Evolutionary conservation across 2,113 vertebrate species (phyloP).

Genomic region (Paedocypris sp.): DNA sequence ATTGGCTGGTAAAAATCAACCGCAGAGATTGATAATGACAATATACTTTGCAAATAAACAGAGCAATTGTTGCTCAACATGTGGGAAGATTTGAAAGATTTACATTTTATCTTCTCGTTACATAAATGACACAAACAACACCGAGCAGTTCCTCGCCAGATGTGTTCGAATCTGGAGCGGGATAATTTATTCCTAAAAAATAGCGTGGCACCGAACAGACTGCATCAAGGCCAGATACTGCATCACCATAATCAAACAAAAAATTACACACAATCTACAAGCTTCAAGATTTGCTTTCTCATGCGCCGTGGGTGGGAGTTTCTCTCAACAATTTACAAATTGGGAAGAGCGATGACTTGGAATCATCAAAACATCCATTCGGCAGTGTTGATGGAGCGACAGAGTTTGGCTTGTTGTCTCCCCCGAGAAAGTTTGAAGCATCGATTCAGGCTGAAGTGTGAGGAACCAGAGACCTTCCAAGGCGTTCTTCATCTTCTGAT

Average conservation of each 20-base stretch:
- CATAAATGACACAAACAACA: too few relatives aligned
- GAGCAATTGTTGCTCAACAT: too few relatives aligned
- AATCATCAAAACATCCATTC: constrained; percentile 6
- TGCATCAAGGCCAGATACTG: too few relatives aligned
- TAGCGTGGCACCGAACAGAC: too few relatives aligned
- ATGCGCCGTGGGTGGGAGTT: constrained; percentile 11
- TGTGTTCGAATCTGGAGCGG: too few relatives aligned
- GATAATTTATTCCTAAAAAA: too few relatives aligned
- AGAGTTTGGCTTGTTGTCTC: neutral
- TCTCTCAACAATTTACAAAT: constrained; percentile 19
- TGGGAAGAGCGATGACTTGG: constrained; percentile 8
- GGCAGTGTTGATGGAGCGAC: constrained; percentile 9
- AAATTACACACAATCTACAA: neutral
- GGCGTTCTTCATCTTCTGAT: neutral
- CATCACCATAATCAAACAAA: neutral
- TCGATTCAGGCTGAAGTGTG: too few relatives aligned
- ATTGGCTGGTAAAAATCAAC: too few relatives aligned
- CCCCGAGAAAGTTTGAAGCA: constrained; percentile 7
- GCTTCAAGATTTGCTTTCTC: neutral
- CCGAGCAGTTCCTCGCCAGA: too few relatives aligned
- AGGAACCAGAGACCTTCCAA: too few relatives aligned
- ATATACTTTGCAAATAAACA: too few relatives aligned
- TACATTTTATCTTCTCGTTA: neutral
- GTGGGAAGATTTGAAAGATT: neutral
- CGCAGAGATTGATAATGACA: too few relatives aligned